Evolutionary conservation across 2,113 vertebrate genomes (phyloP).

Genomic region (Daboia siamensis): DNA sequence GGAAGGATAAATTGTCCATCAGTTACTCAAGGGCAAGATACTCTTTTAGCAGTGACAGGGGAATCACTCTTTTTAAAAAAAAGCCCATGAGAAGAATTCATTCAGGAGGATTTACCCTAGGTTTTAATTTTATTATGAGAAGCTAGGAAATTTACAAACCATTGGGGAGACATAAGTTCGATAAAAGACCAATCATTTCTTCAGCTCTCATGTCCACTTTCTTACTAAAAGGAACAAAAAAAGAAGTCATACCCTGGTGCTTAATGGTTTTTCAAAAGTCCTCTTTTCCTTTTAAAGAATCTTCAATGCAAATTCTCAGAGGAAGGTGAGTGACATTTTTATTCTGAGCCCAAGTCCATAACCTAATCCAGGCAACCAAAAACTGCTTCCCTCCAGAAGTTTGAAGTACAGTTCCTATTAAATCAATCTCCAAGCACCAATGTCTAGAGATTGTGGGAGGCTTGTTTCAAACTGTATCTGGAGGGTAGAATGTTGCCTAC

Average conservation of each 20-base stretch:
- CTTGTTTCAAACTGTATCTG: background rate
- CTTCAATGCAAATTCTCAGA: background rate
- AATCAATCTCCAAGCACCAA: background rate
- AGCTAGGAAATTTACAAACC: background rate
- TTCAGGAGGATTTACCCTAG: background rate
- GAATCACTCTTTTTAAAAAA: background rate
- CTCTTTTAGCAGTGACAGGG: background rate
- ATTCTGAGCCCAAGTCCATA: conserved; percentile 9
- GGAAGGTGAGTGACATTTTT: background rate
- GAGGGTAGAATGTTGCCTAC: background rate
- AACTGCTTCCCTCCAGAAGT: background rate
- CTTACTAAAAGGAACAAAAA: background rate
- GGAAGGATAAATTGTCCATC: background rate
- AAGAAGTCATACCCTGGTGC: background rate
- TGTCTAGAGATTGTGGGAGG: background rate
- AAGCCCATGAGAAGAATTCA: background rate
- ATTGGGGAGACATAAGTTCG: background rate
- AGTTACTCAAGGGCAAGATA: background rate
- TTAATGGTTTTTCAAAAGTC: background rate
- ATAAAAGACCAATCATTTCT: background rate
- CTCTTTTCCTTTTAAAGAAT: background rate
- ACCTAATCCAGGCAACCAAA: background rate
- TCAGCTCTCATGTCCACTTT: background rate
- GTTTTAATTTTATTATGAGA: background rate
- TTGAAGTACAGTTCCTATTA: background rate